Evolutionary conservation across 2,113 vertebrate species (phyloP).

Genomic region (Apaloderma vittatum): DNA sequence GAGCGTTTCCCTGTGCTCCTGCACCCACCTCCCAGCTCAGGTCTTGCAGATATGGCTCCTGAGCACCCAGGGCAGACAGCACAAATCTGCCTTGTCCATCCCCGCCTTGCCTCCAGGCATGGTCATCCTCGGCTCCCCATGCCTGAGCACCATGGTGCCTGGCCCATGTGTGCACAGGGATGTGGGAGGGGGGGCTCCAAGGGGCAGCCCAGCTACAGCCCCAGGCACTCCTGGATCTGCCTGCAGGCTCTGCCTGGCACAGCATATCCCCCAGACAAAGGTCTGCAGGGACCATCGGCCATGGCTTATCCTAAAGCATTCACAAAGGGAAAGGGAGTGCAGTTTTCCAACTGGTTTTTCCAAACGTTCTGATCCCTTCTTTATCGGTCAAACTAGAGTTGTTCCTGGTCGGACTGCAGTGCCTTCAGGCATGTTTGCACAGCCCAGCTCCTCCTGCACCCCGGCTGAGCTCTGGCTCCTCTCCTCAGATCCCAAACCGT

Average conservation of each 20-base stretch:
- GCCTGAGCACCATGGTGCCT: rapidly evolving
- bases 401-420: background rate
- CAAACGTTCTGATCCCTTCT: background rate
- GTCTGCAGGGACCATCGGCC: background rate
- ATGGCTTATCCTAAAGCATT: background rate
- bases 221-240: background rate
- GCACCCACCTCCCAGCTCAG: background rate
- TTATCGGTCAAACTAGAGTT: background rate
- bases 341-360: background rate
- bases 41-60: rapidly evolving
- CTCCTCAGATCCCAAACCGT: background rate
- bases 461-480: background rate
- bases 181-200: background rate
- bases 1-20: background rate
- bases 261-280: background rate
- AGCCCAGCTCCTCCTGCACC: background rate
- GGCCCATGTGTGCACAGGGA: background rate
- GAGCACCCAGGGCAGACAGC: background rate
- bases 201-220: background rate
- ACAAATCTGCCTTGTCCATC: background rate
- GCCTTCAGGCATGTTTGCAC: background rate
- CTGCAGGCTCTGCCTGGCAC: background rate
- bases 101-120: background rate
- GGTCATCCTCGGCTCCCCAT: no score
- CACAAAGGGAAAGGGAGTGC: background rate